Conservation (phyloP, 1,140 invertebrate genomes). For the Drosophila elegans region DNA sequence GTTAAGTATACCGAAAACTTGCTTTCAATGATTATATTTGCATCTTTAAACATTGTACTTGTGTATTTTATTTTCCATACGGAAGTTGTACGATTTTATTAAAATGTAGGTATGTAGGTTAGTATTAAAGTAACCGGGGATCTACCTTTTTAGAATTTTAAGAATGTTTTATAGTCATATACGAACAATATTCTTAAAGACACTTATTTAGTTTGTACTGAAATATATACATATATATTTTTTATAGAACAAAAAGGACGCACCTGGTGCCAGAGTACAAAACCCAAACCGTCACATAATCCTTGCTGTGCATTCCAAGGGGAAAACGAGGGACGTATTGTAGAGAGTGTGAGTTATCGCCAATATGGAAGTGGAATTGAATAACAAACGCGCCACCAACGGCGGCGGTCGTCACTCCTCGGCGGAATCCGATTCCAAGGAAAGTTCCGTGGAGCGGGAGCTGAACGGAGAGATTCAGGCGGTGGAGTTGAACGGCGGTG, state of each 20-base stretch:
- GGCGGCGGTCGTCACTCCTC: conserved; percentile 32
- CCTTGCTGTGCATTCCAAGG: conserved; percentile 28
- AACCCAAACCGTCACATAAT: conserved; percentile 8
- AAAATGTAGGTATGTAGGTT: too few species aligned
- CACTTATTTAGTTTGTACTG: too few species aligned
- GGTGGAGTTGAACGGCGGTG: conserved; percentile 70
- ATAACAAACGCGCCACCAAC: conserved; percentile 57
- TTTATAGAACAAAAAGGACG: conserved; percentile 29
- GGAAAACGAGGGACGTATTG: conserved; percentile 1
- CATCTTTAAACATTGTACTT: not conserved
- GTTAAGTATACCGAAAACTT: not conserved
- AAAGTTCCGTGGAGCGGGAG: conserved; percentile 82
- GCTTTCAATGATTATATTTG: not conserved
- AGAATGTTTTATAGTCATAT: too few species aligned
- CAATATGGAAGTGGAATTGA: conserved; percentile 68
- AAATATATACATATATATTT: too few species aligned
- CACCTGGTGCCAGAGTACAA: conserved; percentile 74
- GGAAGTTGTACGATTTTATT: too few species aligned
- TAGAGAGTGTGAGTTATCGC: not conserved
- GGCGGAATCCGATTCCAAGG: conserved; percentile 69
- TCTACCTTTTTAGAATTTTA: too few species aligned
- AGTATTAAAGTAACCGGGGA: too few species aligned
- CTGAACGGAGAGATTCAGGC: conserved; percentile 79
- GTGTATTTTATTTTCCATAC: not conserved
- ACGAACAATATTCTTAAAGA: too few species aligned